These are phyloP conservation scores for Pammene fasciana DNA, from an alignment of 2,888 invertebrate genomes.

Conservation along the genomic window DNA sequence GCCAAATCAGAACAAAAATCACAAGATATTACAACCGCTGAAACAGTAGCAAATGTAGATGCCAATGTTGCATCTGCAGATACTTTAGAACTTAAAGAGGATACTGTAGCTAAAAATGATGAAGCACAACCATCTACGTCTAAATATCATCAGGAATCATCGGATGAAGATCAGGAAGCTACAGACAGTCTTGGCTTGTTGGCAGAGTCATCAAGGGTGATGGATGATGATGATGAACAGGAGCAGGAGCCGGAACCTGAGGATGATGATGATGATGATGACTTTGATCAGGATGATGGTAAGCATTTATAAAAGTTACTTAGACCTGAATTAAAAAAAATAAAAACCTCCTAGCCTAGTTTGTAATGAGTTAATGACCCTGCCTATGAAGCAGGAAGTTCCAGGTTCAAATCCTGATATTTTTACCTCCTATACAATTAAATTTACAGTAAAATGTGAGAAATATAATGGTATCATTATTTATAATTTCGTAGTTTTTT, in stretches of 20 bases:
- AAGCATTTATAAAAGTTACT: conserved; percentile 38
- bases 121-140: conserved; percentile 22
- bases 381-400: too few relatives aligned
- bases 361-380: too few relatives aligned
- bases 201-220: conserved; percentile 67
- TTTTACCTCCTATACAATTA: too few relatives aligned
- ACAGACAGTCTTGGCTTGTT: conserved; percentile 70
- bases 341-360: too few relatives aligned
- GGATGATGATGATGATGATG: conserved; percentile 54
- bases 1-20: neutral
- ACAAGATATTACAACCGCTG: neutral
- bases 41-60: neutral
- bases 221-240: conserved; percentile 69
- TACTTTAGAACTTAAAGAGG: neutral
- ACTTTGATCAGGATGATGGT: conserved; percentile 60
- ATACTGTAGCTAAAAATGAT: neutral
- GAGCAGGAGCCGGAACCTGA: conserved; percentile 65
- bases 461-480: too few relatives aligned
- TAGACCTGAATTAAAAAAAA: too few relatives aligned
- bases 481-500: too few relatives aligned
- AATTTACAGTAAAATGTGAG: too few relatives aligned
- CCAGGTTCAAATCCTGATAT: too few relatives aligned
- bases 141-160: conserved; percentile 25
- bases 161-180: conserved; percentile 55
- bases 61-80: neutral